These are phyloP conservation scores for Temnopleurus reevesii DNA, from an alignment of 53 echinoderm and acorn worm species.

Conservation along the genomic window DNA sequence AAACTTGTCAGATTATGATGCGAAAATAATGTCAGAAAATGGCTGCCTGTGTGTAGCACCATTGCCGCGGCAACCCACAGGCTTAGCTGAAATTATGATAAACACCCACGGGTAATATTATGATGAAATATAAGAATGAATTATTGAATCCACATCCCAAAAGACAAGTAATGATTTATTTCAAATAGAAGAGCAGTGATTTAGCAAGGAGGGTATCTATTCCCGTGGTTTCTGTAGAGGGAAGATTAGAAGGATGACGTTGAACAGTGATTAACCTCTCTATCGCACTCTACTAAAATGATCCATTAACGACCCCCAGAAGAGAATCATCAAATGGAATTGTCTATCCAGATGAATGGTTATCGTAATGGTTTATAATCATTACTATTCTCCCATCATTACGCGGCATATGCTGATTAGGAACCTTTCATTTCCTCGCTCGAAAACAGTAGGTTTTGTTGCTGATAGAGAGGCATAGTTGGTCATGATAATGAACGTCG, in stretches of 20 bases:
- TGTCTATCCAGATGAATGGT: conserved; percentile 40
- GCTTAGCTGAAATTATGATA: not conserved
- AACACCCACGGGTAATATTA: conserved; percentile 33
- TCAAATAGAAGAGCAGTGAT: conserved; percentile 38
- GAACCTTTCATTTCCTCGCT: not conserved
- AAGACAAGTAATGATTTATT: conserved; percentile 28
- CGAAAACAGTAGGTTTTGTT: not conserved
- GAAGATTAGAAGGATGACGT: conserved; percentile 10
- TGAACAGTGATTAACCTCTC: conserved; percentile 52
- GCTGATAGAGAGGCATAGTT: not conserved
- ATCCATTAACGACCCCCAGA: conserved; percentile 33
- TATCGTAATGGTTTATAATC: conserved; percentile 36
- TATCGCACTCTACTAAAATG: conserved; percentile 24
- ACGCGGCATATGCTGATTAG: conserved; percentile 45
- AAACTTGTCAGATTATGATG: too few relatives aligned
- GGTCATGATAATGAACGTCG: conserved; percentile 33
- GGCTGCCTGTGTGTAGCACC: not conserved
- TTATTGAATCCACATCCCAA: not conserved
- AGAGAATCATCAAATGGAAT: conserved; percentile 29
- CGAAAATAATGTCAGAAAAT: too few relatives aligned
- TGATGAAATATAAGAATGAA: conserved; percentile 23
- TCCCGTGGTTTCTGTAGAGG: not conserved
- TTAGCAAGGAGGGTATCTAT: conserved; percentile 18
- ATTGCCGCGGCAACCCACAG: not conserved
- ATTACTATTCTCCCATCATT: conserved; percentile 46